These are phyloP conservation scores for Megaustenia siamemsis DNA, from an alignment of 2,888 invertebrate genomes.

Conservation along the genomic window DNA sequence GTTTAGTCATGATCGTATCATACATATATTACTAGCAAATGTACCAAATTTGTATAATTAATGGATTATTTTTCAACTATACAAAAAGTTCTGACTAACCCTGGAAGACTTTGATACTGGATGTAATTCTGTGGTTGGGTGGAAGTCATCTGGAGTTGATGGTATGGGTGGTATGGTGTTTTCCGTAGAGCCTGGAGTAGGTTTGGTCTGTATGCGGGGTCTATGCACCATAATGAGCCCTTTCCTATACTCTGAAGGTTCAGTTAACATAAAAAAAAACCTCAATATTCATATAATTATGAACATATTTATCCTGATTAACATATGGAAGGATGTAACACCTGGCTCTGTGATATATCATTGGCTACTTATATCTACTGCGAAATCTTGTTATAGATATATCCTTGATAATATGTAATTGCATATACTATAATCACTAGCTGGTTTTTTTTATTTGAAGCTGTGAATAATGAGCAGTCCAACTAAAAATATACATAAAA, in stretches of 20 bases:
- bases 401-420: too few relatives aligned
- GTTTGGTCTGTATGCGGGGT: slow-evolving; percentile 93
- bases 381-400: too few relatives aligned
- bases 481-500: too few relatives aligned
- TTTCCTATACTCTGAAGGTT: slow-evolving; percentile 91
- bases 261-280: neutral
- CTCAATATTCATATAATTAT: neutral
- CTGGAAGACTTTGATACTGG: slow-evolving; percentile 57
- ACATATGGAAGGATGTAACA: neutral
- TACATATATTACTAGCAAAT: too few relatives aligned
- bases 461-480: too few relatives aligned
- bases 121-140: slow-evolving; percentile 51
- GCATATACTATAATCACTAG: too few relatives aligned
- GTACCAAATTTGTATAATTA: too few relatives aligned
- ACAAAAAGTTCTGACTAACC: slow-evolving; percentile 50
- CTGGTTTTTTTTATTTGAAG: too few relatives aligned
- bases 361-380: too few relatives aligned
- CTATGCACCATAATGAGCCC: slow-evolving; percentile 97
- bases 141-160: slow-evolving; percentile 79
- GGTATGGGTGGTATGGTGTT: slow-evolving; percentile 86
- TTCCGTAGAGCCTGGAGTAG: slow-evolving; percentile 92
- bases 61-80: too few relatives aligned
- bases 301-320: neutral
- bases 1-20: too few relatives aligned
- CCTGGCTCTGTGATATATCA: too few relatives aligned